Base-by-base conservation (phyloP, 2,888 invertebrate species). In the Folsomia candida region DNA sequence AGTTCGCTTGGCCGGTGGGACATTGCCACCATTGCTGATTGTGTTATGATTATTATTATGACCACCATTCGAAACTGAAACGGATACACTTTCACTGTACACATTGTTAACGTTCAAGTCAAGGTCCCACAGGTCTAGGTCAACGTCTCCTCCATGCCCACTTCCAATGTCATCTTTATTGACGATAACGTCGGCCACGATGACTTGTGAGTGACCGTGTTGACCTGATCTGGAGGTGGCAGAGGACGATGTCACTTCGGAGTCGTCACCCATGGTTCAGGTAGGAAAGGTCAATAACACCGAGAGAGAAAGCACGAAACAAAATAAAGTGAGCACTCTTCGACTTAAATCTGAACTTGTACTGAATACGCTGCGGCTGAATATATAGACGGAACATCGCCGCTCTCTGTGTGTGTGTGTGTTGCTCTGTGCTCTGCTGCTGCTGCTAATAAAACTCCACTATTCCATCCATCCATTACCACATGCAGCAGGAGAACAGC, bases 61-160 rank as follows among this genome's bases (percentile, higher is more conserved):
- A 67, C 69, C 69, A 51, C 37, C 37, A 37, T 37, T 37, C 14
- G 71, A 70, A 11, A 60, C 65, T 6, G 37, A 37, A 63, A 69
- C 60, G 69, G 69, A 20, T 3, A 68, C 69, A 37, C 74, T 70
- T 63, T 74, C 73, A 47, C 72, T 73, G 71, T 79, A 75, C 76
- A 82, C 85, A 74, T 83, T 83, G 81, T 87, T 87, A 37, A 37
- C 37, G 37, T 37, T 37, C 67, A 88, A 82, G 81, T 88, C 88
- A 81, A 88, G 82, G 81, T 91, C 91, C 93, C 93, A 93, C 79
- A 93, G 86, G 82, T 92, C 93, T 77, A 91, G 86, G 81, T 91
- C 91, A 74, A 84, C 82, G 78, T 86, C 86, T 83, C 90, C 91
- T 83, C 90, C 91, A 80, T 37, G 37, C 14, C 91, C 90, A 75